Conservation (phyloP, 2,113 vertebrate species). For the Motacilla tschutschensis region DNA sequence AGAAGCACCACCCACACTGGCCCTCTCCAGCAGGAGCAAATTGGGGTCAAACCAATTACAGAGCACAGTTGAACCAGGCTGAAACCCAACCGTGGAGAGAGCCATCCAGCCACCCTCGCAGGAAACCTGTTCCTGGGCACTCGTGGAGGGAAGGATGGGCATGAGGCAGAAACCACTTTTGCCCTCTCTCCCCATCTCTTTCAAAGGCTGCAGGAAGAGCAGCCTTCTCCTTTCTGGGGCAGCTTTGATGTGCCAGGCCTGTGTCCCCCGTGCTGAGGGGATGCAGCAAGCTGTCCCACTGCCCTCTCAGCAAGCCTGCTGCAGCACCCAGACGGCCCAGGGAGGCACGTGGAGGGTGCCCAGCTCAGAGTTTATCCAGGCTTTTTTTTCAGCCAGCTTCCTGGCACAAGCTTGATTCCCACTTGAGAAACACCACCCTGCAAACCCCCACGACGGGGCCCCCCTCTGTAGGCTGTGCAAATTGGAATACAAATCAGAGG, state of each 20-base stretch:
- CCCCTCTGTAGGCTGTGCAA: constrained; percentile 58
- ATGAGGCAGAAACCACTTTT: background rate
- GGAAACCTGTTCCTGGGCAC: background rate
- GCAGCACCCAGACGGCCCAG: background rate
- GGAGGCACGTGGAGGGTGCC: background rate
- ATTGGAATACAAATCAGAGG: constrained; percentile 80
- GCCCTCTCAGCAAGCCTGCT: background rate
- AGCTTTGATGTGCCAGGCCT: background rate
- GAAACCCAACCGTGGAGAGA: accelerated
- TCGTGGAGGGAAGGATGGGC: background rate
- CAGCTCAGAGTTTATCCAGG: background rate
- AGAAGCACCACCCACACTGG: background rate
- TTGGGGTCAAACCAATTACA: background rate
- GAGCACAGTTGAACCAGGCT: background rate
- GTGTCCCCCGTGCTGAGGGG: background rate
- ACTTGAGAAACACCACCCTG: background rate
- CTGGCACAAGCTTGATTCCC: background rate
- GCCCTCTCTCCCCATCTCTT: background rate
- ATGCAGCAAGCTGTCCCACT: background rate
- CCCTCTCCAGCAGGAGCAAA: background rate
- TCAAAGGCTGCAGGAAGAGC: background rate
- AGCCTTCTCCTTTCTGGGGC: background rate
- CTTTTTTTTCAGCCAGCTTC: background rate
- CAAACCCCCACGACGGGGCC: background rate
- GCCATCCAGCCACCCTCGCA: background rate